Percentiles rank a stretch among this genome's conserved stretches.
Conservation (phyloP, 2,797 vertebrate genomes). For the Pseudocheirus occidentalis region DNA sequence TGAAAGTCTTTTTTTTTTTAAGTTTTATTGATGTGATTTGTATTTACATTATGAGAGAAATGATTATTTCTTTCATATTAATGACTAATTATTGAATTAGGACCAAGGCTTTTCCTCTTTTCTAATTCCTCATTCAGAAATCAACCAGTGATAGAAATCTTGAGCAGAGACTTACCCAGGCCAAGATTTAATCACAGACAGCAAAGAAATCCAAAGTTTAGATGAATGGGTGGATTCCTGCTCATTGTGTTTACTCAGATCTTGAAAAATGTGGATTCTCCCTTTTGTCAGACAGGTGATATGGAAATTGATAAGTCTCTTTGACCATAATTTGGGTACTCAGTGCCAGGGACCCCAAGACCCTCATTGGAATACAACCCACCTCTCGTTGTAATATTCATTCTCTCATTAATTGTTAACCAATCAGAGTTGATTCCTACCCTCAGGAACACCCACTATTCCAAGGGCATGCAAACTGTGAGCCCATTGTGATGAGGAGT, state of each 20-base stretch:
- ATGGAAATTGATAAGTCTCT: neutral
- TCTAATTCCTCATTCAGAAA: neutral
- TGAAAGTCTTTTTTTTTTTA: neutral
- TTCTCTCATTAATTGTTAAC: neutral
- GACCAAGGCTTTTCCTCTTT: neutral
- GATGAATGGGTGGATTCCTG: neutral
- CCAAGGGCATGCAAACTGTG: neutral
- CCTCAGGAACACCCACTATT: neutral
- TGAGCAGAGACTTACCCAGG: neutral
- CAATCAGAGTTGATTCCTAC: neutral
- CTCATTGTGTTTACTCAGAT: neutral
- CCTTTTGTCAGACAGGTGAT: neutral
- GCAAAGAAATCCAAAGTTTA: neutral
- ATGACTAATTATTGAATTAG: neutral
- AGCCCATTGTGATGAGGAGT: neutral
- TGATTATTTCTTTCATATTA: neutral
- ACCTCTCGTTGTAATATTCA: neutral
- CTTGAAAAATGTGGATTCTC: neutral
- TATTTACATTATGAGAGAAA: neutral
- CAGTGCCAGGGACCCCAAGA: neutral
- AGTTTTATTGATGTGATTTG: neutral
- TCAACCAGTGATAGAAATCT: neutral
- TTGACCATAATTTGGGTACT: neutral
- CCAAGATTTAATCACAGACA: neutral
- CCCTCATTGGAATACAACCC: neutral